These are phyloP conservation scores for Heliconius sara DNA, from an alignment of 2,888 invertebrate genomes.

Conservation along the genomic window DNA sequence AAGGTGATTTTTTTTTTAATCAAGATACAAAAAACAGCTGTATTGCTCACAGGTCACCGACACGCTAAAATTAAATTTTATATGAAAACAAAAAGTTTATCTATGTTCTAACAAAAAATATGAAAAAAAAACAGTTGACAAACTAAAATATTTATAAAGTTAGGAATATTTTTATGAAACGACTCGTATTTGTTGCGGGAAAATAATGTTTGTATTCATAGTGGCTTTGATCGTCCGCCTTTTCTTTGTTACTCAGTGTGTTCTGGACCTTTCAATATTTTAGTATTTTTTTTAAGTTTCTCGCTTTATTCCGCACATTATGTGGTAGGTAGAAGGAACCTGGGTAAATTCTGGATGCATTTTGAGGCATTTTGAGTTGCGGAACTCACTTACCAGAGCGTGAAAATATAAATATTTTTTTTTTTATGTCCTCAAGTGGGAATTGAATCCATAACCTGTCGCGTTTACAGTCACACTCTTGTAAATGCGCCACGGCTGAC, in stretches of 20 bases:
- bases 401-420: background rate
- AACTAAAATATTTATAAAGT: slow-evolving; percentile 14
- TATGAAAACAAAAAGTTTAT: background rate
- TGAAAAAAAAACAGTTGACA: background rate
- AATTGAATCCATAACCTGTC: no score
- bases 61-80: background rate
- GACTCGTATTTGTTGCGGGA: background rate
- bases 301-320: no score
- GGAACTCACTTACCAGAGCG: no score
- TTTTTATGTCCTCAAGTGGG: fast-evolving
- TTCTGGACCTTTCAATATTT: background rate
- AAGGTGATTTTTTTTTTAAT: no score
- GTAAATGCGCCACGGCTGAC: no score
- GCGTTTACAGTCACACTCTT: no score
- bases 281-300: no score
- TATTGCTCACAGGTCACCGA: no score
- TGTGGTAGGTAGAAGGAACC: no score
- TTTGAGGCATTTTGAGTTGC: no score
- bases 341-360: no score
- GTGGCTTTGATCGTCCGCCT: background rate
- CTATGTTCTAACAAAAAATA: background rate
- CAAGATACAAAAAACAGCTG: background rate
- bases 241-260: background rate
- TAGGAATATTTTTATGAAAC: slow-evolving; percentile 12
- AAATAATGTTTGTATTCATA: background rate